These are phyloP conservation scores for Boleophthalmus pectinirostris DNA, from an alignment of 2,113 vertebrate species.

Conservation along the genomic window DNA sequence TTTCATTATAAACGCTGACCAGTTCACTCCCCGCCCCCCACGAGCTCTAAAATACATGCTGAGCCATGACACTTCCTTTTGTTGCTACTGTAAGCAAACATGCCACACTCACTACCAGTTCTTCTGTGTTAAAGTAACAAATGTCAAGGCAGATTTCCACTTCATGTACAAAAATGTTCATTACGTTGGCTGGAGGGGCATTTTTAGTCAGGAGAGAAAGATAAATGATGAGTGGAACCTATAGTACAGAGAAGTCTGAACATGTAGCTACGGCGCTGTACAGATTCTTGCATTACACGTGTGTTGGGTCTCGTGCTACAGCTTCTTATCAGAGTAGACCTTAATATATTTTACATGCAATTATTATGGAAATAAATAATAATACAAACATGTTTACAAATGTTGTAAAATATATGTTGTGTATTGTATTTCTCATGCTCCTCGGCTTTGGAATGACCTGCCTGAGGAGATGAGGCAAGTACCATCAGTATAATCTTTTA, in stretches of 20 bases:
- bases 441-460: too few relatives aligned
- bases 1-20: background rate
- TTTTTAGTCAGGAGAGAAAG: background rate
- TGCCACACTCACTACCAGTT: constrained; percentile 16
- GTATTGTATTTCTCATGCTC: too few relatives aligned
- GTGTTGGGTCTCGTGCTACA: background rate
- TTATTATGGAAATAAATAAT: too few relatives aligned
- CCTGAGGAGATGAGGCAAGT: too few relatives aligned
- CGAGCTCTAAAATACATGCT: background rate
- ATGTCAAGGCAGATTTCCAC: constrained; percentile 13
- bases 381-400: too few relatives aligned
- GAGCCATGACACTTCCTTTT: background rate
- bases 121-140: constrained; percentile 24
- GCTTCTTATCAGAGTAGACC: background rate
- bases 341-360: background rate
- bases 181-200: background rate
- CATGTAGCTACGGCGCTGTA: background rate
- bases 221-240: background rate
- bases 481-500: too few relatives aligned
- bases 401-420: too few relatives aligned
- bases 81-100: constrained; percentile 1
- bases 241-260: background rate
- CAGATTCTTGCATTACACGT: background rate
- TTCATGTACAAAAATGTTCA: background rate
- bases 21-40: background rate